Conservation (phyloP, 2,888 invertebrate species). For the Mayetiola destructor region DNA sequence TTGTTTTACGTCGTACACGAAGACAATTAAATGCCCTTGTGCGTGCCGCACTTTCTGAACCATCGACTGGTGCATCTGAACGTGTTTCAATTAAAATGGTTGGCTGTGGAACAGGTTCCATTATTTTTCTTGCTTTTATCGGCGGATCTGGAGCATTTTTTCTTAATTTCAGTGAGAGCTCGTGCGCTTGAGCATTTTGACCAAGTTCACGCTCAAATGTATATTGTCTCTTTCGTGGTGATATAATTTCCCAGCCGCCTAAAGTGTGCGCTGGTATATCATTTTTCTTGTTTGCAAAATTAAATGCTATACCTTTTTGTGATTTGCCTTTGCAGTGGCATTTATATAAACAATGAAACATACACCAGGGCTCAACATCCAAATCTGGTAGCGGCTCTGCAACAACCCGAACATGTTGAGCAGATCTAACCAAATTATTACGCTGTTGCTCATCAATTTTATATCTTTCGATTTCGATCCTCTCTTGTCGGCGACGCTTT, state of each 20-base stretch:
- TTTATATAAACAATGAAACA: constrained; percentile 49
- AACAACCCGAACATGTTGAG: constrained; percentile 1
- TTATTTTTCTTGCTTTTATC: background rate
- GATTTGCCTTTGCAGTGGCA: constrained; percentile 45
- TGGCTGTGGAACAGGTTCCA: background rate
- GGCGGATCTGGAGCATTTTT: background rate
- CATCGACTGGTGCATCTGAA: background rate
- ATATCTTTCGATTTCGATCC: background rate
- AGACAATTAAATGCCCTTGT: background rate
- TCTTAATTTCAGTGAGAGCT: background rate
- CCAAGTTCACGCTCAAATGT: constrained; percentile 2
- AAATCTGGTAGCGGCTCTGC: constrained; percentile 18
- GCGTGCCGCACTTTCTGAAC: constrained; percentile 19
- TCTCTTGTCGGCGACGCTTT: background rate
- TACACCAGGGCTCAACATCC: constrained; percentile 47
- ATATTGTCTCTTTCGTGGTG: constrained; percentile 10
- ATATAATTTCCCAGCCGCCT: background rate
- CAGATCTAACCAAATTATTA: background rate
- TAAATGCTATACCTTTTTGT: constrained; percentile 25
- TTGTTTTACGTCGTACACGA: background rate
- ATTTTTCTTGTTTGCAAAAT: constrained; percentile 1
- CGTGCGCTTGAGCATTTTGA: background rate
- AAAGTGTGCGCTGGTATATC: background rate
- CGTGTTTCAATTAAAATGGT: too few relatives aligned
- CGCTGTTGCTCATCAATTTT: constrained; percentile 18